Percentiles rank a stretch among this genome's conserved stretches.
phyloP scores from a whole-genome alignment of 64 coral and sea anemone genomes.

The Stylophora pistillata region DNA sequence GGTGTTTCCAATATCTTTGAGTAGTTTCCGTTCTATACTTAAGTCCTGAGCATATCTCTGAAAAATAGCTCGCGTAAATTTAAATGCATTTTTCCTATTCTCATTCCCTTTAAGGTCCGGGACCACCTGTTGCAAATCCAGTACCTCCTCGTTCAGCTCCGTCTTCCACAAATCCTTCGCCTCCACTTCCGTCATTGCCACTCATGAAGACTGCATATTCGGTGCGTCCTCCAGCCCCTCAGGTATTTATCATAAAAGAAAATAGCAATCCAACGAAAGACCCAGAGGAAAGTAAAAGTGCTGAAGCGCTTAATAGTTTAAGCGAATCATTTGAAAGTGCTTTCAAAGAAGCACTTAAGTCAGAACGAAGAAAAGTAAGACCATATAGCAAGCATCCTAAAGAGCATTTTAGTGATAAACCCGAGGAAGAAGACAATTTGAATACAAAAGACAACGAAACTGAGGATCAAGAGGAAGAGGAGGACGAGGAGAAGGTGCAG shows the following conservation, averaged over 20 bases:
- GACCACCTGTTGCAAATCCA: not conserved
- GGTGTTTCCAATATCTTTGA: too few species aligned
- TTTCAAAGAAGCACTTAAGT: slow-evolving; percentile 20
- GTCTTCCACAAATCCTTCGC: not conserved
- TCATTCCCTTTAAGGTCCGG: not conserved
- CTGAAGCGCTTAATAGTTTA: slow-evolving; percentile 31
- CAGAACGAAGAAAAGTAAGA: slow-evolving; percentile 4
- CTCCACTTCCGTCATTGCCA: not conserved
- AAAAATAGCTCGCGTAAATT: too few species aligned
- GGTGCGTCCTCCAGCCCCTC: slow-evolving; percentile 26
- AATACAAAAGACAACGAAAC: not conserved
- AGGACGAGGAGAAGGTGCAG: not conserved
- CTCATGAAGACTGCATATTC: not conserved
- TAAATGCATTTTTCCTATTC: too few species aligned
- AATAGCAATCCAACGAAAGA: slow-evolving; percentile 1
- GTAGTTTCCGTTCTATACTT: too few species aligned
- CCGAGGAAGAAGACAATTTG: not conserved
- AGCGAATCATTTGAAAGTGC: slow-evolving; percentile 29
- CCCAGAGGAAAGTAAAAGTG: slow-evolving; percentile 30
- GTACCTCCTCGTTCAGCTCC: not conserved
- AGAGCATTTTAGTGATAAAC: not conserved
- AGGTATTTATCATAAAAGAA: slow-evolving; percentile 49
- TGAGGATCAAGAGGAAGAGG: not conserved
- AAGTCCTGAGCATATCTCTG: too few species aligned
- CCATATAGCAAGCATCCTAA: not conserved